Conservation (phyloP, 1,140 invertebrate genomes). For the Pectinophora gossypiella region DNA sequence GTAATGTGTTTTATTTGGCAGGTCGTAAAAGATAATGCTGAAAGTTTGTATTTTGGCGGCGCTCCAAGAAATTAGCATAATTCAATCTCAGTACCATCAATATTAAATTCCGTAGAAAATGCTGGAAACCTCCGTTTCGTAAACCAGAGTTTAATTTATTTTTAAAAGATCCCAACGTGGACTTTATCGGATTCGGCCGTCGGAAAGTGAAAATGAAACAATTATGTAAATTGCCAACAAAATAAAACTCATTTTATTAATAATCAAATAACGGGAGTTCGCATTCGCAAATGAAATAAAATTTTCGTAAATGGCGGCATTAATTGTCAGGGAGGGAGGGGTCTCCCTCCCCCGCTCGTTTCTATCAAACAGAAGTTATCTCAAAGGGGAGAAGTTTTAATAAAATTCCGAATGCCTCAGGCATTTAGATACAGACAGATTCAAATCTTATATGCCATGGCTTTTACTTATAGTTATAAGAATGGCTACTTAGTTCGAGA, state of each 20-base stretch:
- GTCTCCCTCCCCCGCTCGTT: slow-evolving; percentile 29
- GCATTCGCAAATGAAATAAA: slow-evolving; percentile 60
- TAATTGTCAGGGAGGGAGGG: slow-evolving; percentile 43
- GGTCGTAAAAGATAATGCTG: not conserved
- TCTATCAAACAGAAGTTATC: slow-evolving; percentile 66
- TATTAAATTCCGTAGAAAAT: slow-evolving; percentile 1
- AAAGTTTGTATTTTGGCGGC: not conserved
- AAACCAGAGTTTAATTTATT: slow-evolving; percentile 41
- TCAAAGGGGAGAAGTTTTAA: slow-evolving; percentile 66
- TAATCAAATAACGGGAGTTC: slow-evolving; percentile 63
- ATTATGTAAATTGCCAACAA: slow-evolving; percentile 63
- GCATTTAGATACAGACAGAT: slow-evolving; percentile 42
- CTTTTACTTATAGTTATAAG: slow-evolving; percentile 33
- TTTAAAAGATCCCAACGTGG: slow-evolving; percentile 30
- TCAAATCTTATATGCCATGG: slow-evolving; percentile 36
- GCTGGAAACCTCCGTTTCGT: not conserved
- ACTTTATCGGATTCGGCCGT: slow-evolving; percentile 41
- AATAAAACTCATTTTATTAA: slow-evolving; percentile 70
- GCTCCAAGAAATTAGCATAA: not conserved
- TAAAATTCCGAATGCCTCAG: slow-evolving; percentile 60
- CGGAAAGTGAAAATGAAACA: slow-evolving; percentile 60
- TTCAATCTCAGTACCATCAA: not conserved
- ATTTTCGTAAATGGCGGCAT: slow-evolving; percentile 63
- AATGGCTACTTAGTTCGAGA: slow-evolving; percentile 32
- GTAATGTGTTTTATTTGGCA: not conserved